Evolutionary conservation across 2,113 vertebrate species (phyloP).

Genomic region (Canis aureus): DNA sequence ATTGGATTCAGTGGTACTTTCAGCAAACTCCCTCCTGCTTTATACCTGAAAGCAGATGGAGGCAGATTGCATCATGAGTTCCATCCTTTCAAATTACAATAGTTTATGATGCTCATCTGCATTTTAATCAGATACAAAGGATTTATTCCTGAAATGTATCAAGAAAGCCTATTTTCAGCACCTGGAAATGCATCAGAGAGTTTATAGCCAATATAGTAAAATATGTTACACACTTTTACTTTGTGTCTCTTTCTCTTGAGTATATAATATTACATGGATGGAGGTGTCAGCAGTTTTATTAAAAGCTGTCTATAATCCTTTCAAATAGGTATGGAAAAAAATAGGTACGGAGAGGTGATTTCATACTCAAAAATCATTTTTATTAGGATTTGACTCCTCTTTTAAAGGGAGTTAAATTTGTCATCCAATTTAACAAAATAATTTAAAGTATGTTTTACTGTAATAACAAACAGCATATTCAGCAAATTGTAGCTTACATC

Average conservation of each 20-base stretch:
- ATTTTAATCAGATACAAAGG: conserved; percentile 87
- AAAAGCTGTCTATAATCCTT: conserved; percentile 43
- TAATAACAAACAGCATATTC: background rate
- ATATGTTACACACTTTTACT: conserved; percentile 78
- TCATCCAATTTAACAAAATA: conserved; percentile 20
- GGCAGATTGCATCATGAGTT: conserved; percentile 79
- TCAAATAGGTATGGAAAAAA: conserved; percentile 38
- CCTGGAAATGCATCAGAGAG: conserved; percentile 78
- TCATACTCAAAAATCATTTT: conserved; percentile 57
- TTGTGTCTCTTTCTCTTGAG: conserved; percentile 59
- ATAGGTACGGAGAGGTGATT: conserved; percentile 17
- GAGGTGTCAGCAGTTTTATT: conserved; percentile 69
- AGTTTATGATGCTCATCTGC: conserved; percentile 84
- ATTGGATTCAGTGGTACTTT: conserved; percentile 71
- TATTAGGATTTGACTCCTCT: conserved; percentile 52
- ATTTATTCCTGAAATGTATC: conserved; percentile 83
- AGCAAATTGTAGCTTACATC: background rate
- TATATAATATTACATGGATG: conserved; percentile 51
- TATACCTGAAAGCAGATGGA: conserved; percentile 85
- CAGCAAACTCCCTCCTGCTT: conserved; percentile 75
- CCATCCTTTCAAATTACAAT: conserved; percentile 83
- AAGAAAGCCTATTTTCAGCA: conserved; percentile 80
- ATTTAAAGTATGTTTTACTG: background rate
- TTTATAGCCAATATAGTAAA: conserved; percentile 82
- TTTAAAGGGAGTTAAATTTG: conserved; percentile 3